Percentiles rank a stretch among this genome's conserved stretches.
Conservation (phyloP, 2,113 vertebrate genomes). For the Ochotona princeps region DNA sequence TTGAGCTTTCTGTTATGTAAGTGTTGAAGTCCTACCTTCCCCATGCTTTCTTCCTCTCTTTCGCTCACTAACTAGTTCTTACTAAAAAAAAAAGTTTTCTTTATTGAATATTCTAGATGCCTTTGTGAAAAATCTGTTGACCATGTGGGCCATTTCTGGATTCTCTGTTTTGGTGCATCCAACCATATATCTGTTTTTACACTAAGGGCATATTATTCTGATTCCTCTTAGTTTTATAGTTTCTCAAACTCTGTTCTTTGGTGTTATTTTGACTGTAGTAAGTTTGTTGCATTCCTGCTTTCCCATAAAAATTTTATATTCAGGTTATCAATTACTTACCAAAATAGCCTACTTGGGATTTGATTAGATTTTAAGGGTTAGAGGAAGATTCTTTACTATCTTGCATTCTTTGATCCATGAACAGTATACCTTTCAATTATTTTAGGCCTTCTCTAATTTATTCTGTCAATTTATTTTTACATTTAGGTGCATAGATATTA, state of each 20-base stretch:
- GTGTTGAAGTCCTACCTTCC: neutral
- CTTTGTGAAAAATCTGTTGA: constrained; percentile 17
- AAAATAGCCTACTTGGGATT: constrained; percentile 10
- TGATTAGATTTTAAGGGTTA: neutral
- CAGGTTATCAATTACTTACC: neutral
- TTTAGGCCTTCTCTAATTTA: neutral
- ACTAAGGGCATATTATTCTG: neutral
- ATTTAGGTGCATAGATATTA: neutral
- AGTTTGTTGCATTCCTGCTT: neutral
- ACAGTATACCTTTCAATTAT: neutral
- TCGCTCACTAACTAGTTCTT: neutral
- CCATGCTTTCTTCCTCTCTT: neutral
- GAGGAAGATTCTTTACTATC: neutral
- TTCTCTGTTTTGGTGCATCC: neutral
- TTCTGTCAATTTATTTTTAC: neutral
- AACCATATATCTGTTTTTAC: neutral
- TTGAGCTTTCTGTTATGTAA: neutral
- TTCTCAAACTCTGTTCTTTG: neutral
- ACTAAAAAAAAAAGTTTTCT: neutral
- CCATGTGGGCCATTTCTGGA: neutral
- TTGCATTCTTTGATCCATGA: neutral
- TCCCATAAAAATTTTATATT: constrained; percentile 26
- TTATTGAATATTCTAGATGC: neutral
- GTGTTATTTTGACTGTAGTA: neutral
- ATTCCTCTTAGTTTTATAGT: neutral